Percentiles rank a stretch among this genome's conserved stretches.
Evolutionary conservation across 2,113 vertebrate species (phyloP).

Genomic region (Pavo muticus): DNA sequence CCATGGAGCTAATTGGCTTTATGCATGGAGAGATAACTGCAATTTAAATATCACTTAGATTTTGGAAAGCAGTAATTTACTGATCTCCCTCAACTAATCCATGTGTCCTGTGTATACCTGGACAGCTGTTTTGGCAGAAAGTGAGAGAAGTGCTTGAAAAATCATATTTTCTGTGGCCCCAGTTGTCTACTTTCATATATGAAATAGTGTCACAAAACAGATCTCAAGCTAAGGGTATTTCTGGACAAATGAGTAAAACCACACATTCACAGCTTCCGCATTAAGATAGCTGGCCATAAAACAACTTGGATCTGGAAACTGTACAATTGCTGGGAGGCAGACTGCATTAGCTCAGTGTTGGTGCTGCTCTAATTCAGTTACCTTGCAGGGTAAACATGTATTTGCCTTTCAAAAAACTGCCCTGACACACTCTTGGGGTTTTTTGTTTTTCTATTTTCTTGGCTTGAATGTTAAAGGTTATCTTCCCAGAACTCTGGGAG

Average conservation of each 20-base stretch:
- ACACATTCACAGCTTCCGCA: neutral
- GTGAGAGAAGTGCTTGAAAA: neutral
- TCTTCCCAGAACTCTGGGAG: neutral
- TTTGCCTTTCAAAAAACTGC: neutral
- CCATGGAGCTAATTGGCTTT: neutral
- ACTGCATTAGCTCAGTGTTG: neutral
- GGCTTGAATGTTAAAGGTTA: neutral
- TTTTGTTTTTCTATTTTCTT: neutral
- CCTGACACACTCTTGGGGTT: neutral
- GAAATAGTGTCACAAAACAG: neutral
- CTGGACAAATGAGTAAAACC: neutral
- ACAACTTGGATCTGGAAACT: neutral
- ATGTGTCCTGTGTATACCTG: neutral
- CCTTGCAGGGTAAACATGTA: neutral
- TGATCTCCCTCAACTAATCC: neutral
- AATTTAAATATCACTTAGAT: neutral
- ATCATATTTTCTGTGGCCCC: neutral
- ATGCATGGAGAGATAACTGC: neutral
- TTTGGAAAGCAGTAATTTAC: neutral
- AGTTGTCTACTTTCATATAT: neutral
- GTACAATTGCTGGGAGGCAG: neutral
- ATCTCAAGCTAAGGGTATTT: neutral
- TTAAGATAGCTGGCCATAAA: neutral
- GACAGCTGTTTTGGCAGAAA: neutral
- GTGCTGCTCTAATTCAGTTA: neutral